Evolutionary conservation across 2,888 invertebrate species (phyloP).

Genomic region (Odontocerum albicorne): DNA sequence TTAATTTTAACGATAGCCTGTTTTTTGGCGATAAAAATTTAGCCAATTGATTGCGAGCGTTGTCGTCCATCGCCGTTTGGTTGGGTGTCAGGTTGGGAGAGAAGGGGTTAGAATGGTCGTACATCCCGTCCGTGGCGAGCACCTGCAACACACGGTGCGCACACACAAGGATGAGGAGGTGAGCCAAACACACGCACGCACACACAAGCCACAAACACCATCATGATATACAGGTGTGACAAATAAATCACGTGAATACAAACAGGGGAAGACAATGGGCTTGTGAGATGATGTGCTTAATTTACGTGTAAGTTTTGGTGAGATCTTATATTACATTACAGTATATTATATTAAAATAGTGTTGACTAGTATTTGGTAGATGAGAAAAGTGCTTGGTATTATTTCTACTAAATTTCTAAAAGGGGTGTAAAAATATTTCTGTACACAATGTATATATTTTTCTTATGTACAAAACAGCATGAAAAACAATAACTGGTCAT

Average conservation of each 20-base stretch:
- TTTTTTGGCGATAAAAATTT: slow-evolving; percentile 11
- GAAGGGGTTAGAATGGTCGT: slow-evolving; percentile 64
- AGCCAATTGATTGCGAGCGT: slow-evolving; percentile 48
- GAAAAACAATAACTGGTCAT: too few relatives aligned
- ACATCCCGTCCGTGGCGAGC: slow-evolving; percentile 68
- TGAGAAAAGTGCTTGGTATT: too few relatives aligned
- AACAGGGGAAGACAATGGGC: slow-evolving; percentile 3
- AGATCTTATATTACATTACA: neutral
- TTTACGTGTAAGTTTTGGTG: slow-evolving; percentile 1
- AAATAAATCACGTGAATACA: slow-evolving; percentile 1
- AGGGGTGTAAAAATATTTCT: too few relatives aligned
- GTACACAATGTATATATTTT: too few relatives aligned
- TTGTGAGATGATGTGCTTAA: slow-evolving; percentile 1
- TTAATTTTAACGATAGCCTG: neutral
- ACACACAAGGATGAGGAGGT: slow-evolving; percentile 10
- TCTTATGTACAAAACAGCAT: too few relatives aligned
- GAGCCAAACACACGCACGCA: slow-evolving; percentile 11
- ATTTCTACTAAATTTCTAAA: too few relatives aligned
- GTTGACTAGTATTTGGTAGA: too few relatives aligned
- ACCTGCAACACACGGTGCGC: slow-evolving; percentile 52
- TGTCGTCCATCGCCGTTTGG: slow-evolving; percentile 48
- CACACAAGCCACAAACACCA: neutral
- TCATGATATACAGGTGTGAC: neutral
- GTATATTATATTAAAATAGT: neutral
- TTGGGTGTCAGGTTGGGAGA: slow-evolving; percentile 48